These are phyloP conservation scores for Gallinago jamesoni DNA, from an alignment of 2,113 vertebrate species.

Conservation along the genomic window DNA sequence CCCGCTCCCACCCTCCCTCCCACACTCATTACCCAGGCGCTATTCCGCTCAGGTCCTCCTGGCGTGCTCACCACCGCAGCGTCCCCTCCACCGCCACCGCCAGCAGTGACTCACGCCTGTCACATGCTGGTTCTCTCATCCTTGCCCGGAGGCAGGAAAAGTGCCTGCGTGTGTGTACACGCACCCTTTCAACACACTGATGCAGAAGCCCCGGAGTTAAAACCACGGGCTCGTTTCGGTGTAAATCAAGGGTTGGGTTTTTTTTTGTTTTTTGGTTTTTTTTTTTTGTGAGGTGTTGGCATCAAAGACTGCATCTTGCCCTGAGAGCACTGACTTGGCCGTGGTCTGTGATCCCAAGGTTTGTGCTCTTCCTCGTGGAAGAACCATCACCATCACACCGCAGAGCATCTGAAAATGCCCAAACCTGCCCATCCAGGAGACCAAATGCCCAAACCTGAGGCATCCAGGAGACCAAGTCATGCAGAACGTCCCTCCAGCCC, in stretches of 20 bases:
- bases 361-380: not conserved
- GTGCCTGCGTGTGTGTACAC: not conserved
- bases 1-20: not conserved
- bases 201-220: not conserved
- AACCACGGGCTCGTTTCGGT: not conserved
- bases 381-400: not conserved
- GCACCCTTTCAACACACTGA: not conserved
- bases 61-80: not conserved
- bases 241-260: not conserved
- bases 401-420: not conserved
- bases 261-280: not conserved
- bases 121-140: not conserved
- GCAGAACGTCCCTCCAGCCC: not conserved
- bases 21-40: not conserved
- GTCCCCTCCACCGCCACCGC: not conserved
- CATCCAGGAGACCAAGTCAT: not conserved
- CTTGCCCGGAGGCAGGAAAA: not conserved
- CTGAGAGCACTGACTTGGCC: not conserved
- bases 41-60: not conserved
- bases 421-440: not conserved
- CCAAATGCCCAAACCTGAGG: not conserved
- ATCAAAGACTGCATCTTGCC: not conserved
- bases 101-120: not conserved
- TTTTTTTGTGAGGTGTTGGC: not conserved
- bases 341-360: not conserved